Evolutionary conservation across 2,888 invertebrate species (phyloP), one percentile per base, ranked within the genome.

Genomic region (Ornithoptera alexandrae): DNA sequence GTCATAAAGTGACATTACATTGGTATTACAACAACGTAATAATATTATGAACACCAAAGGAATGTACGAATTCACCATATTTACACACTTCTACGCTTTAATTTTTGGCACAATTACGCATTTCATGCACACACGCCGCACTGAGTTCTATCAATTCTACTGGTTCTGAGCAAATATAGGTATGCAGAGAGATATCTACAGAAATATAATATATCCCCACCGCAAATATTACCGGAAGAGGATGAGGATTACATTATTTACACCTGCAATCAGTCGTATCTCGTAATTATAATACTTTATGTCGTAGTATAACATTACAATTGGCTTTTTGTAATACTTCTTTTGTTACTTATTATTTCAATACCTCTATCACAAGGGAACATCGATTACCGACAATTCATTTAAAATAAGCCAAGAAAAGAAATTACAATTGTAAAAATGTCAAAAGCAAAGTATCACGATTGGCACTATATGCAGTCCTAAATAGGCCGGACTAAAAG

Each of bases 261-360:
- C 92, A 91, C 88, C 89, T 89, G 90, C 90, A 89, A 87, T 92
- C 92, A 92, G 92, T 92, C 92, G 87, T 89, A 90, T 85, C 84
- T 82, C 85, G 86, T 90, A 87, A 88, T 82, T 84, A 82, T 81
- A 81, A 84, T 80, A 69, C 62, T 66, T 69, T 78, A 79, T 82
- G 81, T 83, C 77, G 77, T 78, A 78, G 60, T 68, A 56, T 62
- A 69, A 62, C 56, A 57, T 71, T 70, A 72, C 50, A 68, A 70
- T 69, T 70, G 64, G 65, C 68, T 71, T 62, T 64, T 67, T 63
- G 69, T 71, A 73, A 72, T 72, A 69, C 59, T 67, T 57, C n/a
- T 61, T 69, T 69, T 67, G 67, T 69, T 65, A 68, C 56, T 69
- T 67, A 56, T 62, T 72, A 62, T 67, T 69, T 58, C 24, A 62